These are phyloP conservation scores for Melanophora roralis DNA, from an alignment of 2,888 invertebrate genomes.

Conservation along the genomic window DNA sequence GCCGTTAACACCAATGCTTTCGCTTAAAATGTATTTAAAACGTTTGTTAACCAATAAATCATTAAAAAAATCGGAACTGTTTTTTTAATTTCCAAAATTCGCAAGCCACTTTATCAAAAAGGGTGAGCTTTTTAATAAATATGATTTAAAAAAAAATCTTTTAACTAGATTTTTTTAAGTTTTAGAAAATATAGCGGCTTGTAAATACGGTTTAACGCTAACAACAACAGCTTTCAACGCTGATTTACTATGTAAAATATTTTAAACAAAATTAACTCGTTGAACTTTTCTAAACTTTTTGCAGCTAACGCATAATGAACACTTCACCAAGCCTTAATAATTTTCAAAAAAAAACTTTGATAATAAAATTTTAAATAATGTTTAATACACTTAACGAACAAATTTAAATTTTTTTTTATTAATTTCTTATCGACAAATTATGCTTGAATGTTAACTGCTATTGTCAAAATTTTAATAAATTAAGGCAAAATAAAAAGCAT, in stretches of 20 bases:
- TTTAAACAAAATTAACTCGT: not conserved
- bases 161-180: slow-evolving; percentile 12
- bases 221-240: slow-evolving; percentile 1
- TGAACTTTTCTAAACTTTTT: not conserved
- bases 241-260: too few relatives aligned
- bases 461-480: too few relatives aligned
- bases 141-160: too few relatives aligned
- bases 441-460: too few relatives aligned
- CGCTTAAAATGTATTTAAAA: slow-evolving; percentile 44
- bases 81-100: slow-evolving; percentile 28
- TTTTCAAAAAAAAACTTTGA: slow-evolving; percentile 16
- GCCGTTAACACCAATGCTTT: slow-evolving; percentile 73
- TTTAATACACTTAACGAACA: not conserved
- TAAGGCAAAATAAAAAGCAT: too few relatives aligned
- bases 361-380: not conserved
- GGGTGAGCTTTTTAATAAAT: slow-evolving; percentile 47
- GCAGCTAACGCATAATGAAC: slow-evolving; percentile 9
- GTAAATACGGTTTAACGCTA: slow-evolving; percentile 46
- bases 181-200: slow-evolving; percentile 43
- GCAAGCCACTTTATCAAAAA: slow-evolving; percentile 39
- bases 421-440: too few relatives aligned
- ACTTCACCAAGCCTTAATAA: slow-evolving; percentile 13
- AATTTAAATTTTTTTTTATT: too few relatives aligned
- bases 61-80: slow-evolving; percentile 8
- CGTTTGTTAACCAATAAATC: not conserved